Evolutionary conservation across 1,140 invertebrate species (phyloP).

Genomic region (Adelges cooleyi): DNA sequence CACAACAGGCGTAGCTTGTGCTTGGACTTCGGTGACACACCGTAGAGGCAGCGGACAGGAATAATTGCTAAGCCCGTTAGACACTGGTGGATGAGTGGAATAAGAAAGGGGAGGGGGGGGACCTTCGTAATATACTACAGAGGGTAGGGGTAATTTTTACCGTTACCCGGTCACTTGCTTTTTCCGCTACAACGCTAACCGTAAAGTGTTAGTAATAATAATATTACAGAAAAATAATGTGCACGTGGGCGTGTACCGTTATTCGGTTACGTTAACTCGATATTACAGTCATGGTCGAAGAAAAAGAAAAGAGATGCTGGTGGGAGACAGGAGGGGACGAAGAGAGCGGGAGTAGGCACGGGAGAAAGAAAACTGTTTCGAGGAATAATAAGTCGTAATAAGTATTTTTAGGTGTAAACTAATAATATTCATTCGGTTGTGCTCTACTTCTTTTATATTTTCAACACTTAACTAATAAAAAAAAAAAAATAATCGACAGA

Average conservation of each 20-base stretch:
- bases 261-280: constrained; percentile 21
- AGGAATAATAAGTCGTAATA: too few species aligned
- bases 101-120: not conserved
- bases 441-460: too few species aligned
- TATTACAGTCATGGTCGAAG: not conserved
- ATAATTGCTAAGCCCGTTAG: constrained; percentile 8
- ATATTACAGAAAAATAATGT: constrained; percentile 6
- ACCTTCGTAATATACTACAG: constrained; percentile 7
- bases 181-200: constrained; percentile 19
- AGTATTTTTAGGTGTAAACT: too few species aligned
- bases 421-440: too few species aligned
- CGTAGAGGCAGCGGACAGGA: too few species aligned
- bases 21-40: constrained; percentile 20
- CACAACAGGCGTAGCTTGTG: not conserved
- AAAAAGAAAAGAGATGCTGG: not conserved
- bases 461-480: too few species aligned
- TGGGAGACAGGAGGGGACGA: not conserved
- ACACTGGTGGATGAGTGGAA: too few species aligned
- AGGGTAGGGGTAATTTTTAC: not conserved
- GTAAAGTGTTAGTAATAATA: not conserved
- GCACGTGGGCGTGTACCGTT: constrained; percentile 25
- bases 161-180: constrained; percentile 26
- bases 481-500: too few species aligned
- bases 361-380: not conserved
- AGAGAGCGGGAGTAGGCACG: not conserved